A percentile compares a stretch with the other conserved stretches of the same genome.
These are phyloP conservation scores for Lordiphosa mommai DNA, from an alignment of 1,140 invertebrate genomes.

Conservation along the genomic window DNA sequence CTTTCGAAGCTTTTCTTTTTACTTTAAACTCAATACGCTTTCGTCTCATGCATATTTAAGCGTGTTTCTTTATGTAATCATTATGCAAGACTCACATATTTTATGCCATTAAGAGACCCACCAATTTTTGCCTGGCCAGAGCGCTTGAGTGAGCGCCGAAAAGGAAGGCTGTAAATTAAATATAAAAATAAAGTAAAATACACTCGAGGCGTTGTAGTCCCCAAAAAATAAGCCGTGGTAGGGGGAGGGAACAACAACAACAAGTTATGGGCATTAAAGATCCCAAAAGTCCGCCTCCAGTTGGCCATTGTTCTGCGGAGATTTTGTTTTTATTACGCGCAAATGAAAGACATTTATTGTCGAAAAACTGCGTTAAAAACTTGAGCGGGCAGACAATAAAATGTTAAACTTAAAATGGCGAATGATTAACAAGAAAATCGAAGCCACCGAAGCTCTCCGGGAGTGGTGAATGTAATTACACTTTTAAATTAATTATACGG, in stretches of 20 bases:
- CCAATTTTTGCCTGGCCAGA: constrained; percentile 4
- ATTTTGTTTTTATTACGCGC: constrained; percentile 48
- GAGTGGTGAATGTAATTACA: neutral
- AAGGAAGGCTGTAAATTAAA: constrained; percentile 22
- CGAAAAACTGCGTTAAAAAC: neutral
- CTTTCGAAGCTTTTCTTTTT: neutral
- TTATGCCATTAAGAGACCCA: constrained; percentile 6
- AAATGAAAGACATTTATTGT: constrained; percentile 44
- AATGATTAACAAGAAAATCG: constrained; percentile 40
- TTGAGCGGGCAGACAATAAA: constrained; percentile 11
- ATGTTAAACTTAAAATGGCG: constrained; percentile 7
- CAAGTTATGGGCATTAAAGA: constrained; percentile 35
- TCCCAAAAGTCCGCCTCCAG: constrained; percentile 8
- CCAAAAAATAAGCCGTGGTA: neutral
- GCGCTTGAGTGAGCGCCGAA: neutral
- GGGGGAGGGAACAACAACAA: constrained; percentile 6
- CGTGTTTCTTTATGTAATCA: constrained; percentile 5
- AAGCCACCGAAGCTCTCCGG: neutral
- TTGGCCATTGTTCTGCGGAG: constrained; percentile 22
- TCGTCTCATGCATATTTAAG: constrained; percentile 4
- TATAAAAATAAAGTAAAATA: constrained; percentile 35
- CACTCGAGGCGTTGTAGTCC: constrained; percentile 18
- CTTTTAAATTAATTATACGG: neutral
- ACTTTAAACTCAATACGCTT: constrained; percentile 5
- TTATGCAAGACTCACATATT: constrained; percentile 5